Evolutionary conservation across 2,113 vertebrate genomes (phyloP).

Genomic region (Zeus faber): DNA sequence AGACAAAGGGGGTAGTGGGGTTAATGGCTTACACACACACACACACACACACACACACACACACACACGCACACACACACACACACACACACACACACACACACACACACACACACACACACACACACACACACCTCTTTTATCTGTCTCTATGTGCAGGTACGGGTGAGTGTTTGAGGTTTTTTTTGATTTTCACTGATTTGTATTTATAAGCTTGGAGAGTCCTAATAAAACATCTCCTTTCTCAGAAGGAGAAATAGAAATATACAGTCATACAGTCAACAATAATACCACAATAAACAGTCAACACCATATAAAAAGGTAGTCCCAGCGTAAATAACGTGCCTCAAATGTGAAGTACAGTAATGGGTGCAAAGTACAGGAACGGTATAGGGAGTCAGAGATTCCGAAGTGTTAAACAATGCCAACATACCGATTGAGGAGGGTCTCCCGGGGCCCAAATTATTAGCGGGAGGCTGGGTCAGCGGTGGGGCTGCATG

Average conservation of each 20-base stretch:
- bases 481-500: conserved; percentile 66
- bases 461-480: conserved; percentile 70
- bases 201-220: no score
- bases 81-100: conserved; percentile 12
- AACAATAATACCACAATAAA: no score
- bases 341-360: no score
- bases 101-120: not conserved
- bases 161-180: conserved; percentile 10
- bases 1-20: conserved; percentile 24
- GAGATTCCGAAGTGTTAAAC: no score
- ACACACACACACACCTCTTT: conserved; percentile 10
- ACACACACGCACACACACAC: conserved; percentile 8
- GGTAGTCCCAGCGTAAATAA: no score
- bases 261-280: no score
- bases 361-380: no score
- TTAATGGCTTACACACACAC: conserved; percentile 25
- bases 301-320: no score
- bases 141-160: not conserved
- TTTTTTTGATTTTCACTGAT: no score
- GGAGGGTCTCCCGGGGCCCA: conserved; percentile 72
- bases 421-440: conserved; percentile 73
- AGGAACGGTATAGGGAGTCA: no score
- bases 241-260: no score
- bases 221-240: no score
- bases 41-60: conserved; percentile 14